A percentile compares a stretch with the other conserved stretches of the same genome.
Evolutionary conservation across 2,797 vertebrate genomes (phyloP).

Genomic region (Chloroceryle inda): DNA sequence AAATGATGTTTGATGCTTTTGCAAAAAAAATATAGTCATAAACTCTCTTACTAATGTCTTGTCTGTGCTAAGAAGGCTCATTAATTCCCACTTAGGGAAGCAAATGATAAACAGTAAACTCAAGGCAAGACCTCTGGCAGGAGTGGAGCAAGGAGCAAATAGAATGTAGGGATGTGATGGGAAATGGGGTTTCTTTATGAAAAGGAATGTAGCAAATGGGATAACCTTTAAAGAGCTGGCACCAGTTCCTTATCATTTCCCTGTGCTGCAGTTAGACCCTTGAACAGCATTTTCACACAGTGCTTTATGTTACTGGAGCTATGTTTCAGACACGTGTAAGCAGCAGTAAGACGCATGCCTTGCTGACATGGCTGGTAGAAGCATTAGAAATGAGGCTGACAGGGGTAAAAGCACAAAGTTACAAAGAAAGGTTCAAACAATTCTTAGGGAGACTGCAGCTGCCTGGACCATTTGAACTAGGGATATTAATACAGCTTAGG

Average conservation of each 20-base stretch:
- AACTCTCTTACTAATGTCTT: neutral
- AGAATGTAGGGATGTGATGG: neutral
- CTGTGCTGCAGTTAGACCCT: neutral
- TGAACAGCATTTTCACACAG: neutral
- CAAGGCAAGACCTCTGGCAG: neutral
- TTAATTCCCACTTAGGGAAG: neutral
- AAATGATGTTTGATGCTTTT: neutral
- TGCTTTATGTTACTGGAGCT: neutral
- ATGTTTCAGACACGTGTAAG: neutral
- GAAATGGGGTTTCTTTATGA: neutral
- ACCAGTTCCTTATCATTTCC: neutral
- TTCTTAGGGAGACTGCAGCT: neutral
- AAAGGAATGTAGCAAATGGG: neutral
- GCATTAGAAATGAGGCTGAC: neutral
- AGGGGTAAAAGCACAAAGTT: neutral
- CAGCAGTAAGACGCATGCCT: neutral
- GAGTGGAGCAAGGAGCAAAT: neutral
- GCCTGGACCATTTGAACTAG: neutral
- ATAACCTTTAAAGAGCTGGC: neutral
- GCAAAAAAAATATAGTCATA: neutral
- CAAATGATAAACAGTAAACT: neutral
- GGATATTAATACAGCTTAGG: slow-evolving; percentile 46
- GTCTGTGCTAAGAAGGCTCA: neutral
- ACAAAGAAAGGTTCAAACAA: neutral
- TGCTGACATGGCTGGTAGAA: neutral